These are phyloP conservation scores for Mixornis gularis DNA, from an alignment of 2,113 vertebrate genomes.

Conservation along the genomic window DNA sequence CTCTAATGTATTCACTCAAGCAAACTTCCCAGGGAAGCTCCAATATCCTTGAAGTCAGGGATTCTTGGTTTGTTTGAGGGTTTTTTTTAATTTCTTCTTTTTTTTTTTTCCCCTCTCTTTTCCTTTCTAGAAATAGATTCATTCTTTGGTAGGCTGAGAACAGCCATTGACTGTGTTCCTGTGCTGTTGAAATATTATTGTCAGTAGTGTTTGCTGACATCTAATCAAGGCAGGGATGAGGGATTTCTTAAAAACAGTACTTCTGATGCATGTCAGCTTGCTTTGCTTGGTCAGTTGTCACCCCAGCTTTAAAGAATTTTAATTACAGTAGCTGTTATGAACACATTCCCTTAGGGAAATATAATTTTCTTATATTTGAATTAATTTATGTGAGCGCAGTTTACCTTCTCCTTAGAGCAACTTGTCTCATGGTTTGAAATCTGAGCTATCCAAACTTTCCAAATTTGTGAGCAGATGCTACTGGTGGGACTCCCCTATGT, in stretches of 20 bases:
- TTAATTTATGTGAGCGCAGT: not conserved
- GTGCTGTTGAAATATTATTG: conserved; percentile 15
- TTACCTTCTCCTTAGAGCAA: not conserved
- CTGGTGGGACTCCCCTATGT: not conserved
- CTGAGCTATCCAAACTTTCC: conserved; percentile 12
- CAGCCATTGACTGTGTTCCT: not conserved
- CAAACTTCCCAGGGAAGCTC: not conserved
- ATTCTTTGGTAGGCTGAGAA: not conserved
- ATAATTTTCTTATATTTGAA: conserved; percentile 19
- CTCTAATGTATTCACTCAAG: not conserved
- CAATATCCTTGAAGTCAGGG: not conserved
- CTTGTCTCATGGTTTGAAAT: conserved; percentile 14
- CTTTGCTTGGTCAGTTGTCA: conserved; percentile 50
- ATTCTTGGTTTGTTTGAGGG: not conserved
- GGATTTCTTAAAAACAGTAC: conserved; percentile 25
- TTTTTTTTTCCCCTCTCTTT: not conserved
- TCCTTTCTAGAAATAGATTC: conserved; percentile 7
- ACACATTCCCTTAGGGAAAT: conserved; percentile 11
- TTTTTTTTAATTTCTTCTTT: not conserved
- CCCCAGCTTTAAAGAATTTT: conserved; percentile 39
- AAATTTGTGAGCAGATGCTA: conserved; percentile 26
- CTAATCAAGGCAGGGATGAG: conserved; percentile 38
- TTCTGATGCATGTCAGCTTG: conserved; percentile 32
- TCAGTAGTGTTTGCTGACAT: conserved; percentile 37
- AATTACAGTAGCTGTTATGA: conserved; percentile 36